Percentiles rank a stretch among this genome's conserved stretches.
These are phyloP conservation scores for Lissonota sp. DNA, from an alignment of 2,888 invertebrate genomes.

Conservation along the genomic window DNA sequence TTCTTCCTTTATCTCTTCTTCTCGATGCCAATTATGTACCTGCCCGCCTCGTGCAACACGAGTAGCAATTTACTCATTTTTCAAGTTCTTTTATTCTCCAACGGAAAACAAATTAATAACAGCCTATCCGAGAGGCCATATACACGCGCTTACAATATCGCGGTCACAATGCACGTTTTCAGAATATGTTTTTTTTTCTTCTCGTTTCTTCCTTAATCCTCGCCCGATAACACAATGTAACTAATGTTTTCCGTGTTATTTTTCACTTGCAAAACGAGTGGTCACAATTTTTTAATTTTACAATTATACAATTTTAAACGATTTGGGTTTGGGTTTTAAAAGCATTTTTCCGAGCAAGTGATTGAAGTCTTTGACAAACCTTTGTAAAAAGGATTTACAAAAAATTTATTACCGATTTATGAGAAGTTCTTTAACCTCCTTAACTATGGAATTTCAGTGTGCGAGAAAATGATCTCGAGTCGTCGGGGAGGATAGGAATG, in stretches of 20 bases:
- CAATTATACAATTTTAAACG: no score
- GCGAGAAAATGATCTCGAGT: conserved; percentile 8
- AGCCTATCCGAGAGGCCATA: conserved; percentile 13
- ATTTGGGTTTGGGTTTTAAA: no score
- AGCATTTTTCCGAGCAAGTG: no score
- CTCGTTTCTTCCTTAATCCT: no score
- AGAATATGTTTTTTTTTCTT: conserved; percentile 25
- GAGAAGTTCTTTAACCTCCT: not conserved
- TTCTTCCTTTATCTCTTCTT: conserved; percentile 10
- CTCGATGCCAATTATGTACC: conserved; percentile 34
- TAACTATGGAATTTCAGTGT: conserved; percentile 32
- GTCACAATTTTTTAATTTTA: no score
- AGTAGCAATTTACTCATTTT: conserved; percentile 57
- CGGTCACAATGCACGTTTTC: conserved; percentile 34
- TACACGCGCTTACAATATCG: conserved; percentile 11
- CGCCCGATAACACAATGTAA: not conserved
- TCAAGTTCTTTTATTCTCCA: conserved; percentile 43
- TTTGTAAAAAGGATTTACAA: no score
- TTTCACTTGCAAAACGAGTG: no score
- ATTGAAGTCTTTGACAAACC: no score
- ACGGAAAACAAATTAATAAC: conserved; percentile 59
- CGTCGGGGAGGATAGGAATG: conserved; percentile 10
- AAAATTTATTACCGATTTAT: no score
- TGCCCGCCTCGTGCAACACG: conserved; percentile 44
- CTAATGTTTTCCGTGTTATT: no score